These are phyloP conservation scores for Lates calcarifer DNA, from an alignment of 2,113 vertebrate species.

Conservation along the genomic window DNA sequence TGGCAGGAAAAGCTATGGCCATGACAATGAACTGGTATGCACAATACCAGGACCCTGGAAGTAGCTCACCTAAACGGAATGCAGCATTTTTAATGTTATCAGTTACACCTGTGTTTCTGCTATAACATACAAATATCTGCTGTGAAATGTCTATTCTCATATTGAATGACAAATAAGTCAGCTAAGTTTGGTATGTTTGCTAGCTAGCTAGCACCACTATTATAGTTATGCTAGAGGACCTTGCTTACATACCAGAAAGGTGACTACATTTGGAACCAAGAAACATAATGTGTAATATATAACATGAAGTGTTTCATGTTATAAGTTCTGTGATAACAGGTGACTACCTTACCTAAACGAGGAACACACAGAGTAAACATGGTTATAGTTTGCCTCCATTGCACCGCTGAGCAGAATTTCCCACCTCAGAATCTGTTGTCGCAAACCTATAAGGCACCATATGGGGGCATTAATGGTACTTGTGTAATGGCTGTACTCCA, in stretches of 20 bases:
- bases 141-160: not conserved
- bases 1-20: conserved; percentile 10
- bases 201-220: not conserved
- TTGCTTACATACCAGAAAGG: not conserved
- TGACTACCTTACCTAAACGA: not conserved
- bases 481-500: conserved; percentile 28
- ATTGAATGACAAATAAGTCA: not conserved
- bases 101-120: not conserved
- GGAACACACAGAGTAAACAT: not conserved
- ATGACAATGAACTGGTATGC: not conserved
- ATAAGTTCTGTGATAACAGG: not conserved
- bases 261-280: not conserved
- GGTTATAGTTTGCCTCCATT: conserved; percentile 23
- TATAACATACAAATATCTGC: not conserved
- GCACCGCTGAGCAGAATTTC: conserved; percentile 15
- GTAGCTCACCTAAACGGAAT: not conserved
- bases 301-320: not conserved
- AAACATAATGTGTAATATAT: not conserved
- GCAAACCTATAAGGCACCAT: conserved; percentile 30
- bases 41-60: not conserved
- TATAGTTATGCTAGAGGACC: not conserved
- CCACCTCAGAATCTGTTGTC: conserved; percentile 38
- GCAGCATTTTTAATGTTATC: not conserved
- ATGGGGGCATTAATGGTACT: conserved; percentile 47
- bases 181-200: not conserved